Conservation (phyloP, 2,888 invertebrate genomes). For the Calliopum simillimum region DNA sequence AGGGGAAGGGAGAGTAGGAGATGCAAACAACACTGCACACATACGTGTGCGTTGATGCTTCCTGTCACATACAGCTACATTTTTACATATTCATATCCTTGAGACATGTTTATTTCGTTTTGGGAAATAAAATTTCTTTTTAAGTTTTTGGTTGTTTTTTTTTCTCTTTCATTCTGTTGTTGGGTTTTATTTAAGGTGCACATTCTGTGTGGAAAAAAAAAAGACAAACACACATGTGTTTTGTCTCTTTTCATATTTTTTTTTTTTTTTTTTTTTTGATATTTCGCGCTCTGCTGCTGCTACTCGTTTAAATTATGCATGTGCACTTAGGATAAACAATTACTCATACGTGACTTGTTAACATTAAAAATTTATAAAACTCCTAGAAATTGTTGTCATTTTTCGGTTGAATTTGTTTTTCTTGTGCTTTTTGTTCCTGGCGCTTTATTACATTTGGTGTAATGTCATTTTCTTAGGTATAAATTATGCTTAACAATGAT, state of each 20-base stretch:
- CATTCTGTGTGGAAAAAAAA: not conserved
- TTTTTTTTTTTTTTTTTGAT: too few relatives aligned
- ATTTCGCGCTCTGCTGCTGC: not conserved
- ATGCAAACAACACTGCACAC: not conserved
- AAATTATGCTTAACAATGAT: too few relatives aligned
- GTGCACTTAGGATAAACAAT: conserved; percentile 41
- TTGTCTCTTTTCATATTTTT: not conserved
- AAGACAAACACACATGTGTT: not conserved
- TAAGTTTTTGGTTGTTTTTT: too few relatives aligned
- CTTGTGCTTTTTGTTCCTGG: not conserved
- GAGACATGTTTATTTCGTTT: not conserved
- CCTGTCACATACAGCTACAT: not conserved
- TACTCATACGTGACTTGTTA: conserved; percentile 43
- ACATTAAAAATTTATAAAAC: conserved; percentile 37
- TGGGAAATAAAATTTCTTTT: not conserved
- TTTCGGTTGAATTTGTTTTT: conserved; percentile 7
- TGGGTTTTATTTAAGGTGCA: not conserved
- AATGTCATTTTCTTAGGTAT: too few relatives aligned
- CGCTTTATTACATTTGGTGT: not conserved
- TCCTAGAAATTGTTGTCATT: conserved; percentile 10
- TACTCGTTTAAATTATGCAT: conserved; percentile 37
- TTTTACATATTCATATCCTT: not conserved
- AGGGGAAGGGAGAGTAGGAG: not conserved
- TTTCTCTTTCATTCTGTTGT: not conserved
- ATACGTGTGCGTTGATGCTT: not conserved